Evolutionary conservation across 2,888 invertebrate genomes (phyloP).

Genomic region (Napeogenes inachia): DNA sequence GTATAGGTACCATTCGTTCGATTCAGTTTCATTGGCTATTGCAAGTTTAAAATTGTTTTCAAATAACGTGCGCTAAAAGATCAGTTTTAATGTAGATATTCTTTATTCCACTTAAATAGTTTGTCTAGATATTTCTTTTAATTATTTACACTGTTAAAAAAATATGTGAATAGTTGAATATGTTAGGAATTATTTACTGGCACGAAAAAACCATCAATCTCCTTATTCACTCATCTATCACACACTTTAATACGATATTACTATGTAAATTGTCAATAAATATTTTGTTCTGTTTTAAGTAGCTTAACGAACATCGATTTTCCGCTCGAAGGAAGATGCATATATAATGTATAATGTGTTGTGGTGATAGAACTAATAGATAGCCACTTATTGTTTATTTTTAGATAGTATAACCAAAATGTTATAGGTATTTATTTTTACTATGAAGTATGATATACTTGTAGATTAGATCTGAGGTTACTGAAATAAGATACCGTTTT

Average conservation of each 20-base stretch:
- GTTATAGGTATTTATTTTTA: too few relatives aligned
- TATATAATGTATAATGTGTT: constrained; percentile 37
- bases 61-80: background rate
- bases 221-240: background rate
- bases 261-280: constrained; percentile 28
- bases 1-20: background rate
- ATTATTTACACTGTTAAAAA: background rate
- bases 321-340: constrained; percentile 48
- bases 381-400: too few relatives aligned
- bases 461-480: too few relatives aligned
- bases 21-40: background rate
- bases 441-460: too few relatives aligned
- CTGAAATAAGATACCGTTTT: too few relatives aligned
- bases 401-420: too few relatives aligned
- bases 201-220: background rate
- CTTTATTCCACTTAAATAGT: background rate
- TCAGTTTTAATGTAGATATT: background rate
- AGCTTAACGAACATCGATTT: constrained; percentile 56
- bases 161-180: background rate
- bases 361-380: background rate
- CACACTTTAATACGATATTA: constrained; percentile 9
- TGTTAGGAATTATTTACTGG: background rate
- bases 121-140: background rate
- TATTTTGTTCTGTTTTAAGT: constrained; percentile 34
- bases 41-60: background rate